Evolutionary conservation across 1,140 invertebrate genomes (phyloP).

Genomic region (Medauroidea extradentata): DNA sequence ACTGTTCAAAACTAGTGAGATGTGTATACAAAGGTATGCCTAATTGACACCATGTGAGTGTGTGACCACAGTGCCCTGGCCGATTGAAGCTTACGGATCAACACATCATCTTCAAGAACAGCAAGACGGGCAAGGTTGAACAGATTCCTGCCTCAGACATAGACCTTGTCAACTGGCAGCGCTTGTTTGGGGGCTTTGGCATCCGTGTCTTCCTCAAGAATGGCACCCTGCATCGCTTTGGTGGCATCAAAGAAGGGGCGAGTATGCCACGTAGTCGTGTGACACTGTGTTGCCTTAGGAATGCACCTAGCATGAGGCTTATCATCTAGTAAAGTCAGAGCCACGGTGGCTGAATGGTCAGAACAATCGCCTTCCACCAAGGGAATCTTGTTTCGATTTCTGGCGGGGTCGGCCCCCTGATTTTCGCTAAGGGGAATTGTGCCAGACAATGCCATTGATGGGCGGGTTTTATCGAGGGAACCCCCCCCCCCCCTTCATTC

Average conservation of each 20-base stretch:
- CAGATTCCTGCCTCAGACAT: constrained; percentile 81
- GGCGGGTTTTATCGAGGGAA: no score
- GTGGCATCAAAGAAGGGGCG: constrained; percentile 90
- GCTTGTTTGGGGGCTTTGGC: constrained; percentile 84
- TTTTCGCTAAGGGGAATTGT: no score
- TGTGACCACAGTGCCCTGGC: constrained; percentile 63
- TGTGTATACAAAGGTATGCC: neutral
- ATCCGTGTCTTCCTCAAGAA: constrained; percentile 87
- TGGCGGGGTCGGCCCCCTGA: no score
- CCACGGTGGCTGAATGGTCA: no score
- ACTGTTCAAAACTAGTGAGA: neutral
- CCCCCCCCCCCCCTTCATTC: no score
- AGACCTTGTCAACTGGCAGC: constrained; percentile 88
- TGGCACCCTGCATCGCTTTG: constrained; percentile 86
- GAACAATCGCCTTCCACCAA: no score
- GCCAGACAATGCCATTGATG: no score
- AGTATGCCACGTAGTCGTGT: constrained; percentile 41
- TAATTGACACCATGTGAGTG: neutral
- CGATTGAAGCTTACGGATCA: constrained; percentile 90
- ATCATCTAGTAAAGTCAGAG: no score
- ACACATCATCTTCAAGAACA: constrained; percentile 91
- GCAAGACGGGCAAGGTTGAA: constrained; percentile 94
- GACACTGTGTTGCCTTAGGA: no score
- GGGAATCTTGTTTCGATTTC: no score
- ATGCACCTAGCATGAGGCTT: no score